A percentile compares a stretch with the other conserved stretches of the same genome.
Conservation (phyloP, 2,113 vertebrate genomes). For the Deroptyus accipitrinus region DNA sequence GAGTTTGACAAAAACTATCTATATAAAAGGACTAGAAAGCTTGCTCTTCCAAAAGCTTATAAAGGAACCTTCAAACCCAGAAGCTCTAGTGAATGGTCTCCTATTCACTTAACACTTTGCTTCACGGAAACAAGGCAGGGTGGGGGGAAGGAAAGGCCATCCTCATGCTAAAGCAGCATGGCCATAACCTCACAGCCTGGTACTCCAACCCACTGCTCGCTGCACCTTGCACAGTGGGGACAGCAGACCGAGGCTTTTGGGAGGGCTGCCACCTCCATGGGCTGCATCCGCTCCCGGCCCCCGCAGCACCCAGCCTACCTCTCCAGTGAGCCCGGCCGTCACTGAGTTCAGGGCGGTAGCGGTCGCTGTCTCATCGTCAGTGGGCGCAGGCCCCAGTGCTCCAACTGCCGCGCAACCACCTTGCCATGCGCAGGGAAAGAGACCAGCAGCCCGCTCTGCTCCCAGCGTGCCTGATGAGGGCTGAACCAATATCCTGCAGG, state of each 20-base stretch:
- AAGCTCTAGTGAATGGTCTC: not conserved
- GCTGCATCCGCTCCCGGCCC: too few relatives aligned
- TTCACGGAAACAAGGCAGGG: rapidly evolving
- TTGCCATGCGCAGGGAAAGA: rapidly evolving
- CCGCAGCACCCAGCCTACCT: not conserved
- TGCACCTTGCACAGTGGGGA: too few relatives aligned
- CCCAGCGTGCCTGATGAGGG: not conserved
- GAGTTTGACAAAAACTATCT: not conserved
- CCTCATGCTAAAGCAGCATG: rapidly evolving
- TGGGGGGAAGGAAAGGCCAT: rapidly evolving
- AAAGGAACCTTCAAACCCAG: not conserved
- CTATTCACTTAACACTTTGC: rapidly evolving
- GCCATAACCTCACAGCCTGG: not conserved
- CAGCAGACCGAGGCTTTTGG: too few relatives aligned
- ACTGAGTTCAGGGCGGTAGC: not conserved
- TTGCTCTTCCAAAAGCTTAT: rapidly evolving
- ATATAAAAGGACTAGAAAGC: rapidly evolving
- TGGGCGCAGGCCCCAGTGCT: rapidly evolving
- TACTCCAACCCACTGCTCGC: too few relatives aligned
- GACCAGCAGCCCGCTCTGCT: rapidly evolving
- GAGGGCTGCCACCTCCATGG: not conserved
- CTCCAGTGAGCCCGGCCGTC: not conserved
- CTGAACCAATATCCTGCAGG: not conserved
- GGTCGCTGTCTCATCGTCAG: rapidly evolving
- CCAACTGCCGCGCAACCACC: rapidly evolving